phyloP scores from a whole-genome alignment of 2,888 invertebrate species.

The Tiliacea aurago region DNA sequence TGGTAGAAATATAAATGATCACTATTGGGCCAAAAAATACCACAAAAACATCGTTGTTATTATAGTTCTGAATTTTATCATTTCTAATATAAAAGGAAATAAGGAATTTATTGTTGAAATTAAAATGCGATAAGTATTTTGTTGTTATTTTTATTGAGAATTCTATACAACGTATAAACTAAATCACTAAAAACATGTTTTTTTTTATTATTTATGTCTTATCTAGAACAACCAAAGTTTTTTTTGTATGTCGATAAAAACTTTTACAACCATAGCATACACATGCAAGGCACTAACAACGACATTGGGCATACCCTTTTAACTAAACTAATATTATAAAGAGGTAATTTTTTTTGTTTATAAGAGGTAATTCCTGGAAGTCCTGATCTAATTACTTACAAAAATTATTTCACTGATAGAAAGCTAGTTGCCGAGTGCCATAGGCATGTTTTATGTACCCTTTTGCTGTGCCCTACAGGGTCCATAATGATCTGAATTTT shows the following conservation, averaged over 20 bases:
- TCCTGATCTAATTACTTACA: not conserved
- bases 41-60: not conserved
- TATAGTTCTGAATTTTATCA: not conserved
- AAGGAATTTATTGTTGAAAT: conserved; percentile 15
- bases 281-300: not conserved
- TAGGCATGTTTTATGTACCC: not conserved
- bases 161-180: not conserved
- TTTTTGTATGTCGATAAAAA: not conserved
- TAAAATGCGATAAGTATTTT: conserved; percentile 17
- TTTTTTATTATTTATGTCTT: not conserved
- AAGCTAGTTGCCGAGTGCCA: not conserved
- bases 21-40: not conserved
- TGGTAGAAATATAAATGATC: not conserved
- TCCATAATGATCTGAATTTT: too few species aligned
- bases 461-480: too few species aligned
- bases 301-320: not conserved
- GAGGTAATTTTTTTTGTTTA: not conserved
- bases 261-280: not conserved
- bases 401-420: not conserved
- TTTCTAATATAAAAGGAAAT: not conserved
- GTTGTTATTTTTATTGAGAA: conserved; percentile 27
- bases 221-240: not conserved
- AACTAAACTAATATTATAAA: not conserved
- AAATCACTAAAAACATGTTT: not conserved
- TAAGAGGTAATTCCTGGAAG: not conserved